These are phyloP conservation scores for Plutomurus gul DNA, from an alignment of 1,140 invertebrate species.

Conservation along the genomic window DNA sequence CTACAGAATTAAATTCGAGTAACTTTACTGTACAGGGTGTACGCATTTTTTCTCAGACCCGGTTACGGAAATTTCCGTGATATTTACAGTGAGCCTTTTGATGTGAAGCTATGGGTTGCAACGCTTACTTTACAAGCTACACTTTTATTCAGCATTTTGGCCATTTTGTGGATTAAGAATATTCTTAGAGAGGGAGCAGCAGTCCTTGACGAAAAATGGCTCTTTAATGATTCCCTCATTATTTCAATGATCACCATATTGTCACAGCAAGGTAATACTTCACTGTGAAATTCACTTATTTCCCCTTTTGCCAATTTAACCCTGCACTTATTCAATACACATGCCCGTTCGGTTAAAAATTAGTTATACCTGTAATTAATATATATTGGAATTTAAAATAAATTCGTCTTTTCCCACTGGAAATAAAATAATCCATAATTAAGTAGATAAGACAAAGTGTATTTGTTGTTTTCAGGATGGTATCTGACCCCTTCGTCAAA, in stretches of 20 bases:
- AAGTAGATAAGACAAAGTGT: too few relatives aligned
- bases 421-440: too few relatives aligned
- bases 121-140: not conserved
- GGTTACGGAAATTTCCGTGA: not conserved
- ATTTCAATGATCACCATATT: not conserved
- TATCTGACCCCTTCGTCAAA: not conserved
- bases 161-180: not conserved
- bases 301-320: too few relatives aligned
- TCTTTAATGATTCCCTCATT: not conserved
- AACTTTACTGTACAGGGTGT: not conserved
- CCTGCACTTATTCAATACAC: too few relatives aligned
- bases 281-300: not conserved
- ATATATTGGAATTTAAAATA: too few relatives aligned
- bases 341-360: too few relatives aligned
- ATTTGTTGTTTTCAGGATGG: not conserved
- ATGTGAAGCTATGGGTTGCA: not conserved
- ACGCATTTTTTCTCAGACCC: not conserved
- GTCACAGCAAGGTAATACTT: not conserved
- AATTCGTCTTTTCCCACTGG: too few relatives aligned
- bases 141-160: not conserved
- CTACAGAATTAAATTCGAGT: not conserved
- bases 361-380: too few relatives aligned
- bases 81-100: not conserved
- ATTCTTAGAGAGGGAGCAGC: not conserved
- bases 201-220: not conserved